These are phyloP conservation scores for Agelaius tricolor DNA, from an alignment of 2,113 vertebrate genomes.

Conservation along the genomic window DNA sequence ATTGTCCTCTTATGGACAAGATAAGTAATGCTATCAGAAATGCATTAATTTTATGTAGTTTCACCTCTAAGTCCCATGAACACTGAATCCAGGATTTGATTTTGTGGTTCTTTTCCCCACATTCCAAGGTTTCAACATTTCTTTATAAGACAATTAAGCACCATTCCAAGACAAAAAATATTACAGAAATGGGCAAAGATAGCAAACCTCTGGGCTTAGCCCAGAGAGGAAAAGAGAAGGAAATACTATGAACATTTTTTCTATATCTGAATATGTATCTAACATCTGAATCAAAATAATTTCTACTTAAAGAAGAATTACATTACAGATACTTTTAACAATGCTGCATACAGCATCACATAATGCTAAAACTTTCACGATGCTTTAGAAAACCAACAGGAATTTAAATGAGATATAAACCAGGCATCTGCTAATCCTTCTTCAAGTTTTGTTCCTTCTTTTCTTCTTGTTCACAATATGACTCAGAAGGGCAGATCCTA, in stretches of 20 bases:
- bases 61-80: not conserved
- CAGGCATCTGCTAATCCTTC: slow-evolving; percentile 42
- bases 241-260: not conserved
- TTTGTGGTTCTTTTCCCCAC: not conserved
- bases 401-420: slow-evolving; percentile 38
- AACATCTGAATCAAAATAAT: not conserved
- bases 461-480: not conserved
- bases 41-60: not conserved
- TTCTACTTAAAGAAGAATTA: not conserved
- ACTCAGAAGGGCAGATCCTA: slow-evolving; percentile 30
- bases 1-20: not conserved
- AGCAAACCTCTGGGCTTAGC: not conserved
- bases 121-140: not conserved
- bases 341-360: not conserved
- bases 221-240: not conserved
- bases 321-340: not conserved
- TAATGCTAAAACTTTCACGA: not conserved
- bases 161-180: not conserved
- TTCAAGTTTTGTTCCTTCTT: slow-evolving; percentile 15
- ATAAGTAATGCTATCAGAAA: not conserved
- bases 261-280: not conserved
- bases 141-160: not conserved
- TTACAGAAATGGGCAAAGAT: not conserved
- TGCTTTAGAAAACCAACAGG: slow-evolving; percentile 10
- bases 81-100: not conserved